These are phyloP conservation scores for Agrochola lychnidis DNA, from an alignment of 2,888 invertebrate species.

Conservation along the genomic window DNA sequence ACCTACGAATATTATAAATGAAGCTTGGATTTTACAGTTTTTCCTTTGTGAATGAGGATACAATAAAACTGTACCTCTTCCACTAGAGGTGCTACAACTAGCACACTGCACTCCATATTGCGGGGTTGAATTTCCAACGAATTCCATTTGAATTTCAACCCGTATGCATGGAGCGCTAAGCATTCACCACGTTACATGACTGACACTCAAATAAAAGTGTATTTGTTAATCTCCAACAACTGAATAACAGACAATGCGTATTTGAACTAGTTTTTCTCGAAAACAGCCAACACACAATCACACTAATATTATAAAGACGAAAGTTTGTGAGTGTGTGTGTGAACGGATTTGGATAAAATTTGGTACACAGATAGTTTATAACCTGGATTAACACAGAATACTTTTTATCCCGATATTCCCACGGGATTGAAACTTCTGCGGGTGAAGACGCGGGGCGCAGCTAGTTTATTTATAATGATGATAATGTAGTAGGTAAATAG, in stretches of 20 bases:
- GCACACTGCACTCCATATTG: slow-evolving; percentile 43
- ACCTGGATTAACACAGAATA: no score
- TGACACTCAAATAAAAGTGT: slow-evolving; percentile 58
- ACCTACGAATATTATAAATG: not conserved
- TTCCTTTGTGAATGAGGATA: slow-evolving; percentile 1
- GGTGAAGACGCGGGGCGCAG: no score
- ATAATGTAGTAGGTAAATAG: not conserved
- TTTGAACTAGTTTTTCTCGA: slow-evolving; percentile 10
- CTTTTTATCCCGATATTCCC: no score
- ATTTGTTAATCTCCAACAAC: slow-evolving; percentile 48
- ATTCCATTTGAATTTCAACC: slow-evolving; percentile 62
- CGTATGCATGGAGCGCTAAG: slow-evolving; percentile 40
- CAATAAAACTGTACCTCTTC: slow-evolving; percentile 29
- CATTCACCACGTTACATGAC: slow-evolving; percentile 54
- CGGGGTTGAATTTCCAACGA: slow-evolving; percentile 54
- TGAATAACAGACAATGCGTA: slow-evolving; percentile 24
- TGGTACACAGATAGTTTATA: no score
- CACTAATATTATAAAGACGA: no score
- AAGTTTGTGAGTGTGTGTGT: no score
- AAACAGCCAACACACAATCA: not conserved
- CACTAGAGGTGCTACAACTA: slow-evolving; percentile 21
- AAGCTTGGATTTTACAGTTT: not conserved
- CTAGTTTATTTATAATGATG: not conserved
- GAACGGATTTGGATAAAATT: no score
- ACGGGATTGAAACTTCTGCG: no score